Base-by-base conservation (phyloP, 2,888 invertebrate species). In the Melanophora roralis region DNA sequence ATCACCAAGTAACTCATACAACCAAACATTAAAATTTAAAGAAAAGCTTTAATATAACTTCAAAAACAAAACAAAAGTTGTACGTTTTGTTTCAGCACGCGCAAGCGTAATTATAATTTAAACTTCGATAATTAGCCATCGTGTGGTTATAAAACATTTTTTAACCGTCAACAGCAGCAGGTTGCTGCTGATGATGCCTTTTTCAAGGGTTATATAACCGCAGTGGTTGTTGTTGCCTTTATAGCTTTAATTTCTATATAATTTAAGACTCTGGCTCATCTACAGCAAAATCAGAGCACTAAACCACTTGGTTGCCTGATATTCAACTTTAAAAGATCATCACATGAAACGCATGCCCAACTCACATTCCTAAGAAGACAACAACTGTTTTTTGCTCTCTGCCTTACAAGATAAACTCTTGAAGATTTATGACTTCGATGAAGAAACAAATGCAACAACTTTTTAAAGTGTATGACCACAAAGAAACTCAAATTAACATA, bases 71-170 rank as follows among this genome's bases (percentile, higher is more conserved):
- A 49, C 53, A 19, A 32, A 72, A 67, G 59, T 36, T 67, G 36
- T 68, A 69, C 72, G 51, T 80, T 80, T 76, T 80, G 76, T 78
- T 72, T 0, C 67, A 75, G 82, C 81, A 79, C 82, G 79, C 82
- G 83, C 83, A 80, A 81, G 60, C 81, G 84, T 84, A 86, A 85
- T 86, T 85, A 87, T 86, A 87, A 87, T 85, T 87, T 84, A 84
- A 84, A 85, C 85, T 86, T 86, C 85, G 86, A 88, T 88, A 88
- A 88, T 88, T 88, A 88, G 87, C 87, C 85, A 85, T 74, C 84
- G 85, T 86, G 85, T 85, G 86, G 86, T 86, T 87, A 87, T 85
- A 85, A 85, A 85, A 84, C 84, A 86, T 85, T 84, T 79, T 68
- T 71, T 74, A 45, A 45, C 43, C 55, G 64, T 57, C n/a, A 73